A percentile compares a stretch with the other conserved stretches of the same genome.
Evolutionary conservation across 1,140 invertebrate genomes (phyloP).

Genomic region (Radopholus similis): DNA sequence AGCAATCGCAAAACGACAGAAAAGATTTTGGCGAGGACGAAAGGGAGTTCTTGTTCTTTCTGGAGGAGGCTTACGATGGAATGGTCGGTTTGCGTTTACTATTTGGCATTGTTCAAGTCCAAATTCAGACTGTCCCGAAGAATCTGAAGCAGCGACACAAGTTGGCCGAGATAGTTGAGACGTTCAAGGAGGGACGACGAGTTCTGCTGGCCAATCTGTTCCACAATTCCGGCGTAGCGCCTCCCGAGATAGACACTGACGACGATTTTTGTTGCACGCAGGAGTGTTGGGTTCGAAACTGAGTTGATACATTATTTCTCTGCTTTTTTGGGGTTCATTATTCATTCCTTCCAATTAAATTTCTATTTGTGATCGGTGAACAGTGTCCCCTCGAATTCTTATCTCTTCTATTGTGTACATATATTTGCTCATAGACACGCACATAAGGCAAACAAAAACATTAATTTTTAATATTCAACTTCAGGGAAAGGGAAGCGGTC

Average conservation of each 20-base stretch:
- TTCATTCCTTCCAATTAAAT: no score
- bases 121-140: constrained; percentile 37
- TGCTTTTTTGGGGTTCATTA: not conserved
- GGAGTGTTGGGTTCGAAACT: not conserved
- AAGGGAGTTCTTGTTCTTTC: constrained; percentile 39
- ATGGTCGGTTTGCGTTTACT: constrained; percentile 4
- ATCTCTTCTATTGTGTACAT: no score
- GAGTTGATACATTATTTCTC: not conserved
- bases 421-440: no score
- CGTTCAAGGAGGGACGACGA: constrained; percentile 23
- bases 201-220: constrained; percentile 12
- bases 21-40: constrained; percentile 15
- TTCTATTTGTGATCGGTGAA: no score
- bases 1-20: constrained; percentile 17
- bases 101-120: not conserved
- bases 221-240: no score
- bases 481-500: no score
- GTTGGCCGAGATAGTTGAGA: constrained; percentile 8
- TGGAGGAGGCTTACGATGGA: constrained; percentile 83
- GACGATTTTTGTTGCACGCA: not conserved
- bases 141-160: constrained; percentile 27
- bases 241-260: not conserved
- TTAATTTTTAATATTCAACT: no score
- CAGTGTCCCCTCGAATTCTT: no score
- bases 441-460: no score